phyloP scores from a whole-genome alignment of 2,113 vertebrate species.

The Piaya cayana region DNA sequence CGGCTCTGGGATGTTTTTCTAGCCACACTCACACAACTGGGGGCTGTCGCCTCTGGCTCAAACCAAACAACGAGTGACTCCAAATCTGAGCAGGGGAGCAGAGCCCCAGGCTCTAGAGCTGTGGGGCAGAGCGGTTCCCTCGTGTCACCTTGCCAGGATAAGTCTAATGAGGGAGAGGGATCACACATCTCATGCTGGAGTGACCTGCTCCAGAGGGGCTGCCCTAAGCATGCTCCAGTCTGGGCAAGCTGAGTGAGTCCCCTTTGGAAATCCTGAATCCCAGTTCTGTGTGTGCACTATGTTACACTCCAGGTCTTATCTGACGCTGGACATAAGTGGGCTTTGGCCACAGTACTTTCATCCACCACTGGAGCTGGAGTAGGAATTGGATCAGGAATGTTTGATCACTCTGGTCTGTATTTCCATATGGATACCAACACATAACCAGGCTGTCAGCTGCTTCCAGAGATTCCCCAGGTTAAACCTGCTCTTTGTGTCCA shows the following conservation, averaged over 20 bases:
- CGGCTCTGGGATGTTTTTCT: not conserved
- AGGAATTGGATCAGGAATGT: not conserved
- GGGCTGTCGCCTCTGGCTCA: not conserved
- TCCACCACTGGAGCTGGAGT: not conserved
- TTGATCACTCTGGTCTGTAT: not conserved
- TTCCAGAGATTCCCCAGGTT: not conserved
- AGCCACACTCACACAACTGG: not conserved
- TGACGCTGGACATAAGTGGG: not conserved
- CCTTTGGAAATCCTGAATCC: not conserved
- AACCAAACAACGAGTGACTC: not conserved
- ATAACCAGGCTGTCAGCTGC: not conserved
- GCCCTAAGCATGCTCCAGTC: fast-evolving
- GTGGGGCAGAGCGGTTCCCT: fast-evolving
- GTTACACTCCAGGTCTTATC: not conserved
- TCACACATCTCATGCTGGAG: not conserved
- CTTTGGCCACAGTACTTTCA: not conserved
- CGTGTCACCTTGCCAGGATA: fast-evolving
- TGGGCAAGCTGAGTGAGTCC: not conserved
- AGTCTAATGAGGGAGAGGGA: not conserved
- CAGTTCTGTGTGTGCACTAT: fast-evolving
- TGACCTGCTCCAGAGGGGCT: not conserved
- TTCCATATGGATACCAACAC: not conserved
- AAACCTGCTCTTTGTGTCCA: not conserved
- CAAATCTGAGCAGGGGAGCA: fast-evolving
- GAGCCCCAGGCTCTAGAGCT: not conserved